Conservation (phyloP, 2,113 vertebrate species). For the Castor canadensis region DNA sequence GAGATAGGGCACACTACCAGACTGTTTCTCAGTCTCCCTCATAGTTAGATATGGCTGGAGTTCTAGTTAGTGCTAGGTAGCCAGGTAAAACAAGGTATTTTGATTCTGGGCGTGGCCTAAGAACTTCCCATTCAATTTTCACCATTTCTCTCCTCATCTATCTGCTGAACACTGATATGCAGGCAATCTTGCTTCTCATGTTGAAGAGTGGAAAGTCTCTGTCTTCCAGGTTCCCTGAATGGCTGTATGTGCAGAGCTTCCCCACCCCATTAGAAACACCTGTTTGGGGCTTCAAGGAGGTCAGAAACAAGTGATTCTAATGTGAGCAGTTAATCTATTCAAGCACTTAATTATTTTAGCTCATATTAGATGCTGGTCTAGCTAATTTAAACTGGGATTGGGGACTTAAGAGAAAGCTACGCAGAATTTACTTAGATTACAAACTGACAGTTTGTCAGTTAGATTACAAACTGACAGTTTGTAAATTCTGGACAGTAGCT, state of each 20-base stretch:
- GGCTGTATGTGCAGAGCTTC: background rate
- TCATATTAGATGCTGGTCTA: background rate
- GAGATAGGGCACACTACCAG: background rate
- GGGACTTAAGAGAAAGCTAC: background rate
- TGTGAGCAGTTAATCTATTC: background rate
- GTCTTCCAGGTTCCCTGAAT: background rate
- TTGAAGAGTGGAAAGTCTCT: background rate
- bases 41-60: background rate
- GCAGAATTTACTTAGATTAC: background rate
- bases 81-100: background rate
- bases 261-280: background rate
- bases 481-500: background rate
- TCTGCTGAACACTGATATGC: background rate
- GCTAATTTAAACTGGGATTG: background rate
- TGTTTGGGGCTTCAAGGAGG: background rate
- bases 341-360: background rate
- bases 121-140: background rate
- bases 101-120: background rate
- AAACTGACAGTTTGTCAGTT: no score
- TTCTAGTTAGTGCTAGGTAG: background rate
- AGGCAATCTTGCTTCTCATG: background rate
- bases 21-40: background rate
- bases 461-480: background rate
- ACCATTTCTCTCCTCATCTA: background rate
- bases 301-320: background rate